These are phyloP conservation scores for Andrena praecox DNA, from an alignment of 2,888 invertebrate genomes.

Conservation along the genomic window DNA sequence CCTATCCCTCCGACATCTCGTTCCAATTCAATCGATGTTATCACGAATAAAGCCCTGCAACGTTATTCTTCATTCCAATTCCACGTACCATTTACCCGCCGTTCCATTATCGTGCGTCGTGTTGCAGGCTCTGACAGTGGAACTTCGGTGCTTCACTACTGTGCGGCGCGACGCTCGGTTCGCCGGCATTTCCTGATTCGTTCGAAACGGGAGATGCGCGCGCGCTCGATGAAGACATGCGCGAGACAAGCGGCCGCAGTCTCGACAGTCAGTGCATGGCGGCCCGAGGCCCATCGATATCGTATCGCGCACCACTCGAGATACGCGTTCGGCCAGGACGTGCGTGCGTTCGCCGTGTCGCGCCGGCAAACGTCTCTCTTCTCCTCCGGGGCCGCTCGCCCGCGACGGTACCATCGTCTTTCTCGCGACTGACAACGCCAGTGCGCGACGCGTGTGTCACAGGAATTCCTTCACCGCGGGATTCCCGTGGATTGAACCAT, in stretches of 20 bases:
- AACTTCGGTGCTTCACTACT: neutral
- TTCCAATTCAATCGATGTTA: too few species aligned
- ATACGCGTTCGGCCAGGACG: slow-evolving; percentile 51
- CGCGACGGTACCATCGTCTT: slow-evolving; percentile 15
- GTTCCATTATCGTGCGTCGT: neutral
- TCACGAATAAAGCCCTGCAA: too few species aligned
- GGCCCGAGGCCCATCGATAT: slow-evolving; percentile 78
- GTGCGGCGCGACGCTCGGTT: neutral
- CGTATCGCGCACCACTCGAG: slow-evolving; percentile 68
- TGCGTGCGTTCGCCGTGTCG: slow-evolving; percentile 38
- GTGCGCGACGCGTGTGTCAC: slow-evolving; percentile 65
- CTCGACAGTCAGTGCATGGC: slow-evolving; percentile 81
- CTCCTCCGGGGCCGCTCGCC: neutral
- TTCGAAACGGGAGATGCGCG: slow-evolving; percentile 66
- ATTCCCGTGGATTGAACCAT: slow-evolving; percentile 47
- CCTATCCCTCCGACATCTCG: too few species aligned
- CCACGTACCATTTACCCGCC: too few species aligned
- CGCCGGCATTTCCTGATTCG: slow-evolving; percentile 39
- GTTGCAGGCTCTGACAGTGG: neutral
- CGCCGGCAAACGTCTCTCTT: slow-evolving; percentile 21
- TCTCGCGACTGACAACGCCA: slow-evolving; percentile 43
- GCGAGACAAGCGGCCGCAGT: slow-evolving; percentile 73
- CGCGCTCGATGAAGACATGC: slow-evolving; percentile 76
- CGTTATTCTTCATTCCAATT: too few species aligned
- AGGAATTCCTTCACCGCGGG: slow-evolving; percentile 35